These are phyloP conservation scores for Brachionus sp. DNA, from an alignment of 1,140 invertebrate species.

Conservation along the genomic window DNA sequence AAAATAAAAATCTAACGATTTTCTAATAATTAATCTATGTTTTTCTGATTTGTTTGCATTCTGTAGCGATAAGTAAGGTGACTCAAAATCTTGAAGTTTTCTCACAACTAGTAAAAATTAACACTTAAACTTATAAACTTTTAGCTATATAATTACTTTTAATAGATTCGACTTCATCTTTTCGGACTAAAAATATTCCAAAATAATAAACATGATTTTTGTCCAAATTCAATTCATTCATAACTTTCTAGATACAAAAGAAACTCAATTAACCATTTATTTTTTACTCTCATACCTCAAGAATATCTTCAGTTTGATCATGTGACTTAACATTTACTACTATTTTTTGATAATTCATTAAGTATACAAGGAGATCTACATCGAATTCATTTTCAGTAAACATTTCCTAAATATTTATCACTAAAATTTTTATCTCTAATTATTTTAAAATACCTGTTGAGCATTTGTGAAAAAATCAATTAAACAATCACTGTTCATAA, in stretches of 20 bases:
- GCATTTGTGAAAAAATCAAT: slow-evolving; percentile 82
- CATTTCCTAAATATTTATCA: slow-evolving; percentile 55
- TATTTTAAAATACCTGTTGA: slow-evolving; percentile 67
- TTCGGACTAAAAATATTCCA: slow-evolving; percentile 77
- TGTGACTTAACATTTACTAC: slow-evolving; percentile 73
- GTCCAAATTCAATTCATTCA: slow-evolving; percentile 70
- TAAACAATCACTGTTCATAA: slow-evolving; percentile 71
- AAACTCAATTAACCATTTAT: background rate
- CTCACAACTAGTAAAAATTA: slow-evolving; percentile 61
- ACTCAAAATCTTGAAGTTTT: slow-evolving; percentile 90
- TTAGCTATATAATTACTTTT: background rate
- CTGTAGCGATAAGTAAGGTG: slow-evolving; percentile 82
- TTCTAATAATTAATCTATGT: slow-evolving; percentile 58
- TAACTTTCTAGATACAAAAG: slow-evolving; percentile 65
- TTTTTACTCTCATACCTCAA: slow-evolving; percentile 64
- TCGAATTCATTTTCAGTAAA: slow-evolving; percentile 66
- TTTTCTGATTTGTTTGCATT: slow-evolving; percentile 60
- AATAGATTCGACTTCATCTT: slow-evolving; percentile 69
- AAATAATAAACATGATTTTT: slow-evolving; percentile 77
- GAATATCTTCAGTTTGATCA: slow-evolving; percentile 74
- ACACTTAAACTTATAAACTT: background rate
- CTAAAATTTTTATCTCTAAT: slow-evolving; percentile 44
- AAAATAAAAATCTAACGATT: slow-evolving; percentile 50
- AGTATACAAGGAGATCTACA: slow-evolving; percentile 73
- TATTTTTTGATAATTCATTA: slow-evolving; percentile 79